Evolutionary conservation across 1,140 invertebrate species (phyloP).

Genomic region (Spodoptera frugiperda): DNA sequence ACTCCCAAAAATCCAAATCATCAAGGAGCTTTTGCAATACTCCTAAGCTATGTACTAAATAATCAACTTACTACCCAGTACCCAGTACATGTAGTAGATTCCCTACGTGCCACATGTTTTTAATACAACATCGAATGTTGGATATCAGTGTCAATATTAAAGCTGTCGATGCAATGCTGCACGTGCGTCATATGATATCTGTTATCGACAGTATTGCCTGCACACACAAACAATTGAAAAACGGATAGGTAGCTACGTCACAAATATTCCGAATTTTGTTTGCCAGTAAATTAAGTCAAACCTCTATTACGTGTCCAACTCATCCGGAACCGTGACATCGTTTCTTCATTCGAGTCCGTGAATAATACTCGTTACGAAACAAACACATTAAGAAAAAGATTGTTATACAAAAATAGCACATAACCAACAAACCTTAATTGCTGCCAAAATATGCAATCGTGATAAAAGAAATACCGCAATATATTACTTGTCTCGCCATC

Average conservation of each 20-base stretch:
- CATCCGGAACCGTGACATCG: too few relatives aligned
- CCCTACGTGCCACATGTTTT: not conserved
- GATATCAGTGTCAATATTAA: slow-evolving; percentile 22
- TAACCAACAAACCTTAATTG: slow-evolving; percentile 1
- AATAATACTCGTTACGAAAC: too few relatives aligned
- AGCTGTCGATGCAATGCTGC: slow-evolving; percentile 17
- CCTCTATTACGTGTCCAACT: too few relatives aligned
- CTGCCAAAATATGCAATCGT: slow-evolving; percentile 15
- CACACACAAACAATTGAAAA: not conserved
- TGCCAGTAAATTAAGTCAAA: not conserved
- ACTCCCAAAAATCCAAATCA: too few relatives aligned
- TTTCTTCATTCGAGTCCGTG: too few relatives aligned
- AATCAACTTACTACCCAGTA: too few relatives aligned
- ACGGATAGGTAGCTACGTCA: slow-evolving; percentile 7
- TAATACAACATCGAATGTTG: not conserved
- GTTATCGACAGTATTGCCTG: not conserved
- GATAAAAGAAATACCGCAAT: slow-evolving; percentile 17
- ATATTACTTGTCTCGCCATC: slow-evolving; percentile 24
- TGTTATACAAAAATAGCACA: too few relatives aligned
- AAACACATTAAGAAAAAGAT: too few relatives aligned
- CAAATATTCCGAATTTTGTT: not conserved
- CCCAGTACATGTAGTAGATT: too few relatives aligned
- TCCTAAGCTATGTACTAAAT: too few relatives aligned
- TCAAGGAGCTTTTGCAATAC: too few relatives aligned
- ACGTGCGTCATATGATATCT: slow-evolving; percentile 18